phyloP scores from a whole-genome alignment of 1,140 invertebrate genomes.

The Apis dorsata region DNA sequence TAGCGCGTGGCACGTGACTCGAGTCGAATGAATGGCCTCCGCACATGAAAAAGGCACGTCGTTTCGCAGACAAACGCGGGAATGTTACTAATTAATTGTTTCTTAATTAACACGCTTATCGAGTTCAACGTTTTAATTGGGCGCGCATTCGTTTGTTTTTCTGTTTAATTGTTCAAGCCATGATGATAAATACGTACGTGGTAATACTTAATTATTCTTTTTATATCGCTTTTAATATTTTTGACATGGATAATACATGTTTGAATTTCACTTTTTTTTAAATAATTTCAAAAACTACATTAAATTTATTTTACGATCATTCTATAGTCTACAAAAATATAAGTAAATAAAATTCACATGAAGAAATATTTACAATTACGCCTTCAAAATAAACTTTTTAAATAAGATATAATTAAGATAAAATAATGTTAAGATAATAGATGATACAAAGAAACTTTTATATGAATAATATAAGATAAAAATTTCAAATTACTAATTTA shows the following conservation, averaged over 20 bases:
- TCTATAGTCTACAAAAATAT: too few species aligned
- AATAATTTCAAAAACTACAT: too few species aligned
- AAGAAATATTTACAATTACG: too few species aligned
- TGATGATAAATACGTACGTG: neutral
- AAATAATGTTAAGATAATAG: too few species aligned
- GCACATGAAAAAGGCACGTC: neutral
- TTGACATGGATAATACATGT: neutral
- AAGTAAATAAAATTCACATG: too few species aligned
- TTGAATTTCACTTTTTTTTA: neutral
- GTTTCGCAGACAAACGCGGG: neutral
- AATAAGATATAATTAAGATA: too few species aligned
- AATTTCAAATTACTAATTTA: too few species aligned
- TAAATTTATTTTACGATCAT: too few species aligned
- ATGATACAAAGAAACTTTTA: too few species aligned
- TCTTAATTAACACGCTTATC: neutral
- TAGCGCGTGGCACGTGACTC: neutral
- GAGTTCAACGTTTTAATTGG: neutral
- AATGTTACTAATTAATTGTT: conserved; percentile 15
- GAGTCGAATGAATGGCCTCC: neutral
- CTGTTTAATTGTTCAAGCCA: neutral
- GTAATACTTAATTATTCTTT: neutral
- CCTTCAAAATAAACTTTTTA: too few species aligned
- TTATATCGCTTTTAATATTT: neutral
- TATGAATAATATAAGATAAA: too few species aligned
- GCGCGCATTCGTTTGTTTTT: neutral